Evolutionary conservation across 2,113 vertebrate species (phyloP).

Genomic region (Kryptolebias marmoratus): DNA sequence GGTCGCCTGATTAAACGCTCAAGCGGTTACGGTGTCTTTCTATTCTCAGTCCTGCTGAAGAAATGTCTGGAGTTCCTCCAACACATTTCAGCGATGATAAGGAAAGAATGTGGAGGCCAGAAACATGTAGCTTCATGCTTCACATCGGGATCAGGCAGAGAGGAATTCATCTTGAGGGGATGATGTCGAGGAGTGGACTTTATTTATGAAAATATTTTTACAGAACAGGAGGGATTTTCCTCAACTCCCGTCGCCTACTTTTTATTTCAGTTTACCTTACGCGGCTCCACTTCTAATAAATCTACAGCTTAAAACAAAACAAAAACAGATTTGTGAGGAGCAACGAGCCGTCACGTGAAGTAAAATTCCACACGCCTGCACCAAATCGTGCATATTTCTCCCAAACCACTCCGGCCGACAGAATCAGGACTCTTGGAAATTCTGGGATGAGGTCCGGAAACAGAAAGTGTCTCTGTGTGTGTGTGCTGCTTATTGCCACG

Average conservation of each 20-base stretch:
- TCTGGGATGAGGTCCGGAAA: neutral
- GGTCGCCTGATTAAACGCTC: neutral
- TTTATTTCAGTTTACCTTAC: neutral
- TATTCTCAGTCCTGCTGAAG: conserved; percentile 7
- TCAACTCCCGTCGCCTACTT: neutral
- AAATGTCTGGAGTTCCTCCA: conserved; percentile 41
- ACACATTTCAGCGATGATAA: conserved; percentile 53
- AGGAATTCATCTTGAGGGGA: conserved; percentile 29
- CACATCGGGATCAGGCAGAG: conserved; percentile 19
- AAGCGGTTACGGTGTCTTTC: neutral
- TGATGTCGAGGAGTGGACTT: conserved; percentile 5
- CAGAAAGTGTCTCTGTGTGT: neutral
- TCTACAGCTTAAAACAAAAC: too few species aligned
- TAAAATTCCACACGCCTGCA: neutral
- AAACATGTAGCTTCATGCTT: conserved; percentile 61
- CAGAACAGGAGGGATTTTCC: neutral
- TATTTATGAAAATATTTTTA: neutral
- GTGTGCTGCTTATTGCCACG: neutral
- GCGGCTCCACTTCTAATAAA: neutral
- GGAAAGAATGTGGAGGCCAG: conserved; percentile 53
- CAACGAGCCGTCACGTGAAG: neutral
- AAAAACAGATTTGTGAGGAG: too few species aligned
- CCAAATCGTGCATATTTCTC: neutral
- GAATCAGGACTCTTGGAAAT: neutral
- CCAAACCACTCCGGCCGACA: neutral